Evolutionary conservation across 2,113 vertebrate species (phyloP).

Genomic region (Ranitomeya imitator): DNA sequence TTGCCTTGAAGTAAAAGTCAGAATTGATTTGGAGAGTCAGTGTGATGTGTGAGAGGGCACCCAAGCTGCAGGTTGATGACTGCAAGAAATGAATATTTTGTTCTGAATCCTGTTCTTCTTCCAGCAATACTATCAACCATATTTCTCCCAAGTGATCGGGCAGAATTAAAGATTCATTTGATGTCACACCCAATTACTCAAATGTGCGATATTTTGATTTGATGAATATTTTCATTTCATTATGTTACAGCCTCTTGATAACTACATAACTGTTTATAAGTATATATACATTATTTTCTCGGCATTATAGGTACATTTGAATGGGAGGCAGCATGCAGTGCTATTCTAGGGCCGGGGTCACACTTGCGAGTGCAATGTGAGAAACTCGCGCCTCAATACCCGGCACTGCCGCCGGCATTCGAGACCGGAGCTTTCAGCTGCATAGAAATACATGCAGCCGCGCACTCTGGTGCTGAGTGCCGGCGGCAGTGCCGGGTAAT

Average conservation of each 20-base stretch:
- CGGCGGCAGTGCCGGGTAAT: no score
- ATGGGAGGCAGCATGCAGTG: no score
- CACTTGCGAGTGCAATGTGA: no score
- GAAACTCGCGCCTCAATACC: no score
- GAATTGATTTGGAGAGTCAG: background rate
- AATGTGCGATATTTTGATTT: background rate
- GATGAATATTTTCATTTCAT: background rate
- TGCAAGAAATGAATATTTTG: background rate
- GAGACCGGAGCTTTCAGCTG: no score
- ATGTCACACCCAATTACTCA: slow-evolving; percentile 27
- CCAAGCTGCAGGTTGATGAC: background rate
- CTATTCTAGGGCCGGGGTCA: no score
- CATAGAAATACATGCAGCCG: no score
- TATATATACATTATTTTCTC: no score
- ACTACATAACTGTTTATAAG: background rate
- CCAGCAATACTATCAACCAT: background rate
- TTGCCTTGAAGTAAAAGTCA: background rate
- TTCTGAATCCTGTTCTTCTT: background rate
- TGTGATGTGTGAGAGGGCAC: background rate
- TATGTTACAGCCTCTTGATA: background rate
- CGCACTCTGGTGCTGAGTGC: no score
- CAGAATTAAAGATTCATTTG: slow-evolving; percentile 26
- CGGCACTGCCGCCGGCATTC: no score
- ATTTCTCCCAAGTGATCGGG: slow-evolving; percentile 1
- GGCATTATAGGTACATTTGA: no score